Evolutionary conservation across 2,888 invertebrate species (phyloP), one percentile per base, ranked within the genome.

Genomic region (Papilio protenor): DNA sequence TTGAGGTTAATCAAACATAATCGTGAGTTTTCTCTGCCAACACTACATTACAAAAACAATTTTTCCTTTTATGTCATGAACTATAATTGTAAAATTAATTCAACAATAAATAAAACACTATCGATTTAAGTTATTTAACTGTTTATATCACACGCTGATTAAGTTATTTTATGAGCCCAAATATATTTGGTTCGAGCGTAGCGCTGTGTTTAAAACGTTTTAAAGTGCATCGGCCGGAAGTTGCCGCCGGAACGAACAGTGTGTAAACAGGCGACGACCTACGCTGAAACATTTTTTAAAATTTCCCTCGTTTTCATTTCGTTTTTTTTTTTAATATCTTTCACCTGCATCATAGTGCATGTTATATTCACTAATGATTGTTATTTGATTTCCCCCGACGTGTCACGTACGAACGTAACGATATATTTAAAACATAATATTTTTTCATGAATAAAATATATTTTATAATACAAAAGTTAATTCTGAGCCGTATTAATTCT

Each of bases 191-290:
- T 55, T 74, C 61, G 76, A 80, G 73, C 76, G 80, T 75, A 57
- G 61, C 66, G 73, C 66, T 66, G 59, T 71, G 73, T 64, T 71
- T 71, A 71, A 70, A 78, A 78, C 83, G 84, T 81, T 87, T 85
- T 83, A 85, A 85, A 87, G 85, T 84, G 87, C 88, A 87, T 83
- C 83, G 86, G 83, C 82, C 78, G 91, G 90, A 91, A 90, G 88
- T 86, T 85, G 84, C 86, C 85, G 84, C 82, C 82, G 83, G 85
- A 85, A 84, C 86, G 87, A 85, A 83, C 84, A 79, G 82, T 83
- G 85, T 87, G 89, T 88, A 91, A 91, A 92, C 91, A 91, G 85
- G 84, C 84, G 82, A 81, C 82, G 82, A 84, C 84, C 82, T 83
- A 79, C 84, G 83, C 84, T 84, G 82, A 90, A 89, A 90, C 88